Evolutionary conservation across 2,888 invertebrate genomes (phyloP).

Genomic region (Ophonus ardosiacus): DNA sequence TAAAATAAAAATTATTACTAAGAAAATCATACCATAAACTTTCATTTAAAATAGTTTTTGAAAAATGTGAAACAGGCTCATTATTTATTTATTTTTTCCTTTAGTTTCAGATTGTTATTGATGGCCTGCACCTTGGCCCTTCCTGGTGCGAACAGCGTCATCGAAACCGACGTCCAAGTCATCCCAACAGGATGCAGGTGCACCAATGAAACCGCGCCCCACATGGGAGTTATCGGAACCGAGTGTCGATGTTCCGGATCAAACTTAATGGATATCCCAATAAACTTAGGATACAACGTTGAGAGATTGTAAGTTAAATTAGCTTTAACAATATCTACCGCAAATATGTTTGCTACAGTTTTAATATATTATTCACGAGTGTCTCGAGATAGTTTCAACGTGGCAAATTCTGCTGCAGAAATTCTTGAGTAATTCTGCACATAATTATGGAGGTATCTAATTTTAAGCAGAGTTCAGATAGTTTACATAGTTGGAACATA

Average conservation of each 20-base stretch:
- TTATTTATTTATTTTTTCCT: background rate
- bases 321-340: background rate
- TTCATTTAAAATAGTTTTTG: too few species aligned
- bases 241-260: slow-evolving; percentile 72
- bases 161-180: background rate
- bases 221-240: slow-evolving; percentile 66
- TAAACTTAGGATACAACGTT: slow-evolving; percentile 67
- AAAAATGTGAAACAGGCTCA: too few species aligned
- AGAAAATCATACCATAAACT: too few species aligned
- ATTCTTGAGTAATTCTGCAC: slow-evolving; percentile 36
- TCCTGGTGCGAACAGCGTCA: background rate
- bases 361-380: too few species aligned
- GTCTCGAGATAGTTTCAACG: background rate
- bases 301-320: background rate
- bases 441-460: background rate
- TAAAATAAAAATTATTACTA: too few species aligned
- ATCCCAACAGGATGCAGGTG: background rate
- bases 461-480: background rate
- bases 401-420: background rate
- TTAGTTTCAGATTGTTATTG: background rate
- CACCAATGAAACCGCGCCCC: background rate
- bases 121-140: background rate
- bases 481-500: background rate
- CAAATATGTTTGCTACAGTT: background rate
- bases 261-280: slow-evolving; percentile 71